phyloP scores from a whole-genome alignment of 2,888 invertebrate species.

The Miltochrista miniata region DNA sequence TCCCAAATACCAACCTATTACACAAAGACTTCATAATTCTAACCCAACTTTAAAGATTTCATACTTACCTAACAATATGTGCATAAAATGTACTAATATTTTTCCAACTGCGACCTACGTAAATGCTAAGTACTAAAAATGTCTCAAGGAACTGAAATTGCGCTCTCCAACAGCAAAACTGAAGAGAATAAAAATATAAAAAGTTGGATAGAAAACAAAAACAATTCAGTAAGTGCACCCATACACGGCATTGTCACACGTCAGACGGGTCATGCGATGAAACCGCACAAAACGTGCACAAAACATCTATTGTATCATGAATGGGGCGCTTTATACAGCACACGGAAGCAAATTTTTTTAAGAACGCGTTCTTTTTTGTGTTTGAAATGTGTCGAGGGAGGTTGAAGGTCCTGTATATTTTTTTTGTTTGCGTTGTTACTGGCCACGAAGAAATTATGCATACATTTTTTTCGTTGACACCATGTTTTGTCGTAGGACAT shows the following conservation, averaged over 20 bases:
- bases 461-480: neutral
- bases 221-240: slow-evolving; percentile 77
- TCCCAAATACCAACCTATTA: no score
- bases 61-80: slow-evolving; percentile 31
- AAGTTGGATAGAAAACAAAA: slow-evolving; percentile 57
- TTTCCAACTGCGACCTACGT: slow-evolving; percentile 34
- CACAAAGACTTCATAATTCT: neutral
- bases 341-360: slow-evolving; percentile 75
- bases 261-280: slow-evolving; percentile 51
- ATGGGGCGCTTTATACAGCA: slow-evolving; percentile 76
- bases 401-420: slow-evolving; percentile 30
- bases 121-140: slow-evolving; percentile 43
- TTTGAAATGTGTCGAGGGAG: slow-evolving; percentile 39
- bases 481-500: neutral
- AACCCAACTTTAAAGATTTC: slow-evolving; percentile 24
- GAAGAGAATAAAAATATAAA: slow-evolving; percentile 40
- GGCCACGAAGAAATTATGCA: neutral
- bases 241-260: slow-evolving; percentile 61
- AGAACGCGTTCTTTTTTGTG: slow-evolving; percentile 67
- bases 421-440: slow-evolving; percentile 8
- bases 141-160: slow-evolving; percentile 56
- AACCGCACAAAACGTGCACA: slow-evolving; percentile 60
- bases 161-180: slow-evolving; percentile 43
- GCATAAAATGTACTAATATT: slow-evolving; percentile 31
- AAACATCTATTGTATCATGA: slow-evolving; percentile 75